Base-by-base conservation (phyloP, 2,888 invertebrate species). In the Gastracanthus pulcherrimus region DNA sequence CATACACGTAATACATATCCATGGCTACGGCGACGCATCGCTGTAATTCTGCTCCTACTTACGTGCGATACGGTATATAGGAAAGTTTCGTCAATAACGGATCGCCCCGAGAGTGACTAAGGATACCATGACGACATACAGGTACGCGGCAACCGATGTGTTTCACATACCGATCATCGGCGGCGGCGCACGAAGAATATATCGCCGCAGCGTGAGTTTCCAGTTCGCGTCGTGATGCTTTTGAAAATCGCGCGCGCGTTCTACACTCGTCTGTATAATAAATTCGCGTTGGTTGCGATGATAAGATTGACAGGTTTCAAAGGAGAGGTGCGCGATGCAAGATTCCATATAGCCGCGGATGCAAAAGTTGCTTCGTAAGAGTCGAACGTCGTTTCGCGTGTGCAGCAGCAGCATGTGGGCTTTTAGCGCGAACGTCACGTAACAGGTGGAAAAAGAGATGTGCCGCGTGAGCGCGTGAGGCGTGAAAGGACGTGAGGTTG, bases 41-140 rank as follows among this genome's bases (percentile, higher is more conserved):
- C n/a, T n/a, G n/a, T n/a, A n/a, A n/a, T n/a, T n/a, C n/a, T n/a
- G n/a, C n/a, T n/a, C n/a, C 58, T 29, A 55, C 29, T 7, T 36
- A 36, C 31, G n/a, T n/a, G n/a, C n/a, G n/a, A n/a, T n/a, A n/a
- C n/a, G n/a, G n/a, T n/a, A n/a, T n/a, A n/a, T n/a, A 75, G 29
- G 74, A 77, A 78, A 78, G 81, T 82, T 82, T 78, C 64, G 67
- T 78, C 74, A 69, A 82, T 82, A 82, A 82, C 78, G 78, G 72
- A 60, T 29, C 45, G 38, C 23, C 67, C 58, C 60, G n/a, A 4
- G n/a, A 41, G 19, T 81, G 76, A 81, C 76, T 72, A 72, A 81
- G 76, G 67, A 76, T 60, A 19, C 76, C 70, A 74, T 77, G 74
- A 77, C 77, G 77, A 81, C 81, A 77, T 3, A 11, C 4, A n/a